phyloP scores from a whole-genome alignment of 1,140 invertebrate species.

The Tetramorium parvispinum region DNA sequence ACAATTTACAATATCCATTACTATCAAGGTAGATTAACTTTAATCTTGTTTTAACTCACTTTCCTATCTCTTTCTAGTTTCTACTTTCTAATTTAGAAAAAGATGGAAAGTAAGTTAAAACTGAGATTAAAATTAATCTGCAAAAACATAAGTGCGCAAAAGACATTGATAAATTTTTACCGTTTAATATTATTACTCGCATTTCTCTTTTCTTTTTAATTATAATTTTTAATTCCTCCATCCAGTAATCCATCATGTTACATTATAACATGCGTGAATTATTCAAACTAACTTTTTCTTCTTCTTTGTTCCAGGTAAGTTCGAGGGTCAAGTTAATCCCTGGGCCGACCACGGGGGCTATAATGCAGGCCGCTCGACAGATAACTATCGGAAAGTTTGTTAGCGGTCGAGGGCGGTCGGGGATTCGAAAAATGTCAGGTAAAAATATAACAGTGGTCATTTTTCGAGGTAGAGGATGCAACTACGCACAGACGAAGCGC shows the following conservation, averaged over 20 bases:
- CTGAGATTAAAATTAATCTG: no score
- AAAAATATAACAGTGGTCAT: conserved; percentile 71
- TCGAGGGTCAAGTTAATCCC: conserved; percentile 59
- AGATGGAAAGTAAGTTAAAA: no score
- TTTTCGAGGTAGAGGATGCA: conserved; percentile 58
- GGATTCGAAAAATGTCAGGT: conserved; percentile 64
- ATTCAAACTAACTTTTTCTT: conserved; percentile 58
- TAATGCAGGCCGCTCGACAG: conserved; percentile 73
- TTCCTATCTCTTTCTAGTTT: no score
- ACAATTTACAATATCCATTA: not conserved
- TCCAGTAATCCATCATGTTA: conserved; percentile 80
- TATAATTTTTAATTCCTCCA: not conserved
- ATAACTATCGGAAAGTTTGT: conserved; percentile 81
- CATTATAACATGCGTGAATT: conserved; percentile 63
- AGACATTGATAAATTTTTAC: not conserved
- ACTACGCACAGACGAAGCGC: not conserved
- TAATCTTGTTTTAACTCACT: no score
- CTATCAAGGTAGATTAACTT: no score
- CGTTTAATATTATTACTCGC: not conserved
- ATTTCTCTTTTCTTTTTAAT: not conserved
- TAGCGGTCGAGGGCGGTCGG: conserved; percentile 66
- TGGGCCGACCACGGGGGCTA: conserved; percentile 73
- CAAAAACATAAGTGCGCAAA: not conserved
- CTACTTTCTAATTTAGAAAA: no score
- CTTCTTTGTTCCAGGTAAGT: conserved; percentile 81